phyloP scores from a whole-genome alignment of 2,888 invertebrate genomes.

The Caenorhabditis angaria region DNA sequence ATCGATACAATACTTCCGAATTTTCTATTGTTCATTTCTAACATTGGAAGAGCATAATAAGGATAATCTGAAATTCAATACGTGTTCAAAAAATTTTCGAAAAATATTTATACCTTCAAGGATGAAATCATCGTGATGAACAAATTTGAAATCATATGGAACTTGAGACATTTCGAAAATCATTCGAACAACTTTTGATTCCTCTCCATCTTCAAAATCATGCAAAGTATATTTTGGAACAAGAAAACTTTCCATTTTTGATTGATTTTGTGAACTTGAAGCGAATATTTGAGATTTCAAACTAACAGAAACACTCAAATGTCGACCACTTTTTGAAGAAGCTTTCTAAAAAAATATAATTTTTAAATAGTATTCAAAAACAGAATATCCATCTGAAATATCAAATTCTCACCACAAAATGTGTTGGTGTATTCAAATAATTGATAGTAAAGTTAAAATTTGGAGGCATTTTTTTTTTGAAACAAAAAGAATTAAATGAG shows the following conservation, averaged over 20 bases:
- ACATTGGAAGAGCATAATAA: conserved; percentile 52
- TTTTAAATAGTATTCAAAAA: too few species aligned
- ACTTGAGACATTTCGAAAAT: conserved; percentile 51
- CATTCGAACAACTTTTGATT: conserved; percentile 52
- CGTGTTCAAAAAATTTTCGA: background rate
- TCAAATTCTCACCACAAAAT: background rate
- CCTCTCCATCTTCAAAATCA: conserved; percentile 53
- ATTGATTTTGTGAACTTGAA: background rate
- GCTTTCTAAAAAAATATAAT: conserved; percentile 20
- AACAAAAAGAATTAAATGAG: background rate
- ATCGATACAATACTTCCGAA: conserved; percentile 53
- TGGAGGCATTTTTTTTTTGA: background rate
- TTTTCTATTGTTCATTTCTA: conserved; percentile 53
- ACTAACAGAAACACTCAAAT: conserved; percentile 37
- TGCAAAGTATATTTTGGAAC: conserved; percentile 46
- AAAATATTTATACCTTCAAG: conserved; percentile 40
- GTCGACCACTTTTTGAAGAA: conserved; percentile 30
- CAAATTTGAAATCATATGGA: conserved; percentile 49
- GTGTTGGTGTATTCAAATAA: background rate
- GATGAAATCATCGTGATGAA: conserved; percentile 47
- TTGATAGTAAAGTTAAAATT: background rate
- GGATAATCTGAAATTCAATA: conserved; percentile 50
- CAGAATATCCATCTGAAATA: too few species aligned
- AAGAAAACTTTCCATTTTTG: conserved; percentile 32
- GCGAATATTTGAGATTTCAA: background rate